Base-by-base conservation (phyloP, 2,113 vertebrate genomes). In the Lagopus muta region DNA sequence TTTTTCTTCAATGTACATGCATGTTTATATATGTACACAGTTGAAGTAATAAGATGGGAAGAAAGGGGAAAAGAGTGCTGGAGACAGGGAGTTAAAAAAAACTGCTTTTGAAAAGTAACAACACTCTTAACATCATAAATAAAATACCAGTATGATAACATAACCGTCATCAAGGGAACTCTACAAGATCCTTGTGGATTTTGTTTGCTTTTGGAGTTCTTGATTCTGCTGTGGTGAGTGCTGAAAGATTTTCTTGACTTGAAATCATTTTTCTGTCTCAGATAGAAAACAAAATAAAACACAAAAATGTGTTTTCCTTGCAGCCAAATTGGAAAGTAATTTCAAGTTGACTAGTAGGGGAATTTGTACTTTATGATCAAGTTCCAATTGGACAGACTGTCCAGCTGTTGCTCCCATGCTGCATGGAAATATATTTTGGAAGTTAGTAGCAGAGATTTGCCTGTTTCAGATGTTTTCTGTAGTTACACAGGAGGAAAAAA, bases 351-450 rank as follows among this genome's bases (percentile, higher is more conserved):
- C 4, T 86, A 21, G 47, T 58, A 52, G 50, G 20, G 10, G 10
- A 6, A 40, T 32, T 58, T 58, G 55, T 58, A 11, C 18, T 32
- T 58, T 8, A 58, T n/a, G 11, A 58, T 8, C 55, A n/a, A 32
- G 19, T 20, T 58, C 32, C 32, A n/a, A 12, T 58, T 58, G 55
- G 30, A 11, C 28, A 18, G 54, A 30, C 30, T 32, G 30, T 32
- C 54, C 10, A 32, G 8, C 2, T 28, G 15, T 38, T 54, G 1
- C 13, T 65, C 4, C 40, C 8, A 13, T 20, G 7, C 57, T n/a
- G 11, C 11, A 11, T 1, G 5, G 24, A 85, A 87, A 75, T 4
- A 3, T 1, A 0, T 61, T 89, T 5, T 11, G 2, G 6, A 11
- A 57, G 36, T 15, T 9, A 27, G 20, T 82, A 12, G 7, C 45